Conservation (phyloP, 30 jellyfish, hydroid and myxozoan genomes). For the Chironex yamaguchii region DNA sequence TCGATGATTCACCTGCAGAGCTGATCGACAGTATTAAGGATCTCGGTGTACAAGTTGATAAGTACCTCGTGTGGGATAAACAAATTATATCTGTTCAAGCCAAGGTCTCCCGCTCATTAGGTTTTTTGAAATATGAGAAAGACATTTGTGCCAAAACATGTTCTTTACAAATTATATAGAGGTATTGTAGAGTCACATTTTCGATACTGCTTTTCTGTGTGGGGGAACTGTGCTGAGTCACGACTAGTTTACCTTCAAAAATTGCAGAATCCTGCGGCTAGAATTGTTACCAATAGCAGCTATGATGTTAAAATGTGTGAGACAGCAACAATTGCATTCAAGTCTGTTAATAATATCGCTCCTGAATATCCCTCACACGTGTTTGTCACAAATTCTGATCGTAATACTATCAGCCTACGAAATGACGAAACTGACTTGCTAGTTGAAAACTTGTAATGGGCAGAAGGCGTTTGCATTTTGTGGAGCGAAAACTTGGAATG, state of each 20-base stretch:
- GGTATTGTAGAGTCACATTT: slow-evolving; percentile 50
- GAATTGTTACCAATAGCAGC: slow-evolving; percentile 56
- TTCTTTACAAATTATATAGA: slow-evolving; percentile 12
- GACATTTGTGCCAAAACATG: slow-evolving; percentile 13
- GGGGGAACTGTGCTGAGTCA: slow-evolving; percentile 50
- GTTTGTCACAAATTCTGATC: no score
- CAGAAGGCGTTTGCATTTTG: no score
- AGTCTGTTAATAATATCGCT: no score
- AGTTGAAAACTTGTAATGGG: no score
- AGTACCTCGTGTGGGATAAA: slow-evolving; percentile 13
- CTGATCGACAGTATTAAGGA: background rate
- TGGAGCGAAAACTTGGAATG: no score
- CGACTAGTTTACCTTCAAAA: slow-evolving; percentile 47
- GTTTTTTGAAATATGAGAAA: slow-evolving; percentile 29
- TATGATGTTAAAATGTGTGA: no score
- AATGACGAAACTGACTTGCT: no score
- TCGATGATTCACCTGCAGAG: background rate
- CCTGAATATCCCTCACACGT: no score
- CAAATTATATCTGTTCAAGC: slow-evolving; percentile 6
- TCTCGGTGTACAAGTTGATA: slow-evolving; percentile 8
- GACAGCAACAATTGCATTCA: no score
- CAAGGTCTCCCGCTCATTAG: slow-evolving; percentile 23
- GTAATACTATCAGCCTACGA: no score
- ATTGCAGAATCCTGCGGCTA: slow-evolving; percentile 50
- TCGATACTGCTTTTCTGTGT: slow-evolving; percentile 51